These are phyloP conservation scores for Nannoperca australis DNA, from an alignment of 2,797 vertebrate species.

Conservation along the genomic window DNA sequence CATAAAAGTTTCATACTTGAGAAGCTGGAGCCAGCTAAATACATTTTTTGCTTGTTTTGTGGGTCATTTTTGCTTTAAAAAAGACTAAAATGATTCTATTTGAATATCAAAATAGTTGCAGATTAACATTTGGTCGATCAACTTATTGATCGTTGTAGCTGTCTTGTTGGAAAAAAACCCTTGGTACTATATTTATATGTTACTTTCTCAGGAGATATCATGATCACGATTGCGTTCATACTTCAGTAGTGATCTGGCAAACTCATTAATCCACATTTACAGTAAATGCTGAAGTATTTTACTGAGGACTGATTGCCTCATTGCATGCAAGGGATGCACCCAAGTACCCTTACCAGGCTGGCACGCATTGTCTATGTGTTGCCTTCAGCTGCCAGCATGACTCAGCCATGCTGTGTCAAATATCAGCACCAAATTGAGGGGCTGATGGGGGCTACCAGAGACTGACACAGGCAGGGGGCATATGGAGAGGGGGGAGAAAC, in stretches of 20 bases:
- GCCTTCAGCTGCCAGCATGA: constrained; percentile 50
- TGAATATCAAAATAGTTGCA: no score
- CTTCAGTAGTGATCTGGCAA: background rate
- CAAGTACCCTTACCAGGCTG: constrained; percentile 12
- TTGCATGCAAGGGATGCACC: constrained; percentile 29
- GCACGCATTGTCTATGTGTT: constrained; percentile 50
- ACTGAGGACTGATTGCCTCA: background rate
- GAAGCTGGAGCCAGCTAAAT: no score
- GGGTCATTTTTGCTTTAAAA: no score
- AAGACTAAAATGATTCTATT: no score
- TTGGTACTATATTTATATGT: background rate
- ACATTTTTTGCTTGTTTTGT: no score
- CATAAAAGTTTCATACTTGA: no score
- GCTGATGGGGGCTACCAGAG: constrained; percentile 38
- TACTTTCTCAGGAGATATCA: background rate
- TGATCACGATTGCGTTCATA: background rate
- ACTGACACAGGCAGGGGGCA: constrained; percentile 42
- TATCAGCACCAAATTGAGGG: constrained; percentile 38
- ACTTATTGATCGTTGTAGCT: rapidly evolving
- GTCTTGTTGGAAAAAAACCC: background rate
- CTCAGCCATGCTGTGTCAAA: constrained; percentile 62
- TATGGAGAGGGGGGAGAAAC: constrained; percentile 27
- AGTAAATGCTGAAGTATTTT: background rate
- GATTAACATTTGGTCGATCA: background rate
- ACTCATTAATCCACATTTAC: background rate